Evolutionary conservation across 2,113 vertebrate genomes (phyloP).

Genomic region (Nibea coibor): DNA sequence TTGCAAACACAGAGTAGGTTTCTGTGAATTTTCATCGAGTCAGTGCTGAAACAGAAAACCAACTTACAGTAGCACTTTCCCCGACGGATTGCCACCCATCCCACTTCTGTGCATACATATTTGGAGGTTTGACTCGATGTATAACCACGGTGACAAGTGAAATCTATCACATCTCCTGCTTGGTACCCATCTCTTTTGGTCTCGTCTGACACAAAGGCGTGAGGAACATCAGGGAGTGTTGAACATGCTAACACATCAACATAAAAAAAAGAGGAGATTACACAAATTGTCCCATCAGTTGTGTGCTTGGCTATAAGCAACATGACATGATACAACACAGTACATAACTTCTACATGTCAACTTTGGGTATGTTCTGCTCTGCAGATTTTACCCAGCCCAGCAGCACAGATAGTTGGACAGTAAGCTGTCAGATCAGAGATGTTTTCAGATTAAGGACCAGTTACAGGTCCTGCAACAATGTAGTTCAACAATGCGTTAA

Average conservation of each 20-base stretch:
- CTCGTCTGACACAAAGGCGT: constrained; percentile 8
- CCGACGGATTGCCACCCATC: not conserved
- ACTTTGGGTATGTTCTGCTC: too few relatives aligned
- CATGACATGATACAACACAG: too few relatives aligned
- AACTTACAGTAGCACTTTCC: constrained; percentile 54
- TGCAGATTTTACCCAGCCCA: too few relatives aligned
- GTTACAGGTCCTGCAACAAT: too few relatives aligned
- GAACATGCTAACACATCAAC: constrained; percentile 43
- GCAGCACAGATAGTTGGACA: too few relatives aligned
- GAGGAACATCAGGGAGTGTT: constrained; percentile 26
- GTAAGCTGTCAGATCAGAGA: too few relatives aligned
- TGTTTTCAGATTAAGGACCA: too few relatives aligned
- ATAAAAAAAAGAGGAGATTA: not conserved
- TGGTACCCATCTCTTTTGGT: constrained; percentile 33
- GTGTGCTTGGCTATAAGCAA: too few relatives aligned
- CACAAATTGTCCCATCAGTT: not conserved
- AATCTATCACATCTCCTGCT: constrained; percentile 28
- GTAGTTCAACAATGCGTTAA: too few relatives aligned
- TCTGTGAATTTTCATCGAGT: too few relatives aligned
- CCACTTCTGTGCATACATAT: constrained; percentile 1
- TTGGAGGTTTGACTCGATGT: constrained; percentile 29
- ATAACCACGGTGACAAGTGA: constrained; percentile 58
- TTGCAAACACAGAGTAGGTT: too few relatives aligned
- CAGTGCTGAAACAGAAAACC: not conserved
- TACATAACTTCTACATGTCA: too few relatives aligned